A percentile compares a stretch with the other conserved stretches of the same genome.
Evolutionary conservation across 2,888 invertebrate genomes (phyloP).

Genomic region (Parnassius orleans): DNA sequence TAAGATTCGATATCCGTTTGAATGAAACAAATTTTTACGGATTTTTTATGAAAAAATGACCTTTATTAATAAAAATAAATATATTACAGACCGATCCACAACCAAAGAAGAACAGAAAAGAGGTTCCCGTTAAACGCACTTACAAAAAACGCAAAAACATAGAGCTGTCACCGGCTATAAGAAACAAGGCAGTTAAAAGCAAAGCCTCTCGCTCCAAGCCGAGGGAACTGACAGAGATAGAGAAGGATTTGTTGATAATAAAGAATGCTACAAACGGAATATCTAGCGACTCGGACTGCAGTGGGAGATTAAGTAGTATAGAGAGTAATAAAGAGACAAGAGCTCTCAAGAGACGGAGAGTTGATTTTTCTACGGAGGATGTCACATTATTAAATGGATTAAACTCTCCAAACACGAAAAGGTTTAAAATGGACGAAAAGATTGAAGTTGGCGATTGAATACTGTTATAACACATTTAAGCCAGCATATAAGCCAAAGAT

Average conservation of each 20-base stretch:
- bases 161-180: constrained; percentile 54
- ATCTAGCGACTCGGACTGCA: constrained; percentile 58
- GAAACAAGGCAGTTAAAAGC: constrained; percentile 48
- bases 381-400: constrained; percentile 16
- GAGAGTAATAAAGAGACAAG: constrained; percentile 43
- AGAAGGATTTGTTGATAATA: constrained; percentile 69
- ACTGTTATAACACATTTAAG: no score
- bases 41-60: no score
- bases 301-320: constrained; percentile 38
- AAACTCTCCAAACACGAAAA: constrained; percentile 37
- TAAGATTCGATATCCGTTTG: no score
- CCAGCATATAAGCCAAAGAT: no score
- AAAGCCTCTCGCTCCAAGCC: constrained; percentile 56
- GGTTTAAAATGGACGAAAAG: constrained; percentile 33
- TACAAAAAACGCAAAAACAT: constrained; percentile 61
- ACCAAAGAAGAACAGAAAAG: constrained; percentile 53
- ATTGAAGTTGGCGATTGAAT: constrained; percentile 28
- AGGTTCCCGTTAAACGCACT: constrained; percentile 45
- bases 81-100: constrained; percentile 59
- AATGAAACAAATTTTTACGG: no score
- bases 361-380: constrained; percentile 51
- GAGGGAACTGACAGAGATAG: constrained; percentile 64
- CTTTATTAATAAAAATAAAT: neutral
- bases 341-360: constrained; percentile 52
- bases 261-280: constrained; percentile 59